Base-by-base conservation (phyloP, 2,888 invertebrate genomes). In the Phortica magna region DNA sequence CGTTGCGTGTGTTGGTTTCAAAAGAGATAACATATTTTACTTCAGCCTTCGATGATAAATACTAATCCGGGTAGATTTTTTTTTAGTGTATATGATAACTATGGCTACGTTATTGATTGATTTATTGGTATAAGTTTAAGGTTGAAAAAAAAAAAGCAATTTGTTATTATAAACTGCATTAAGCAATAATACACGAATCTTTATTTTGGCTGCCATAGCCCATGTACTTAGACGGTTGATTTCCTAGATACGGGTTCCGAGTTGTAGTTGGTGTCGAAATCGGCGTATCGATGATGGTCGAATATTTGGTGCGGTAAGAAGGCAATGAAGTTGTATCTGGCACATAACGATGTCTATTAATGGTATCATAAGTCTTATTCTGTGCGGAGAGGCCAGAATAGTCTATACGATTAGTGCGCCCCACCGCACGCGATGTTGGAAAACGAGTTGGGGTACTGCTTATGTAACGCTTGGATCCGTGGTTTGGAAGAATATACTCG, bases 131-230 rank as follows among this genome's bases (percentile, higher is more conserved):
- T 12, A 48, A 48, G 9, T 48, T 9, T 9, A 68, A 39, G 75
- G 19, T 42, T 76, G 55, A 74, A 19, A 22, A 17, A 61, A 19
- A 22, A 61, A 61, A 61, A 67, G 14, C 9, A n/a, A n/a, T n/a
- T n/a, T 67, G 10, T 61, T 67, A 10, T 67, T 67, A 9, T 67
- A 61, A 61, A 2, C 22, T 61, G 14, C 73, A 77, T 82, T 91
- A 92, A 64, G 89, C 89, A 81, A 92, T 87, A 82, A 89, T 84
- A 86, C 92, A 92, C 82, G 91, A 89, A 81, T 92, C 92, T 88
- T 90, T 92, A 79, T 85, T 84, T 84, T 79, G 86, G 88, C 42
- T 85, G 85, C 80, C 82, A 70, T 82, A 81, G 59, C 80, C 82
- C 31, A 72, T 72, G 65, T 78, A 77, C 77, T 67, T 84, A 84